Base-by-base conservation (phyloP, 1,140 invertebrate genomes). In the Tetramorium parvispinum region DNA sequence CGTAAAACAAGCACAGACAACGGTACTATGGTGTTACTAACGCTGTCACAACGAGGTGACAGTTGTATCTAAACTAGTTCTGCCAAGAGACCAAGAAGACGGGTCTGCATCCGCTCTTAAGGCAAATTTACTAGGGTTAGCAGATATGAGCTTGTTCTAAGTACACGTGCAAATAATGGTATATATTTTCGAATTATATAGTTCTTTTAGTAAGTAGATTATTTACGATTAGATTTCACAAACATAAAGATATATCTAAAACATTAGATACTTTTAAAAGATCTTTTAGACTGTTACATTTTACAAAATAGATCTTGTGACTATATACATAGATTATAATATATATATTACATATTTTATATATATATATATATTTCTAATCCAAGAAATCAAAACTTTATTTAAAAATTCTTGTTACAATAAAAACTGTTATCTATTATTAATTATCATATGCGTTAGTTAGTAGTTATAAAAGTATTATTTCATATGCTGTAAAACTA, bases 1-100 rank as follows among this genome's bases (percentile, higher is more conserved):
- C 87, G 75, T 89, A 89, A 89, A 89, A 89, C 76, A 86, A 82
- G 76, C 76, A 75, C 27, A 57, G 81, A 61, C 85, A 32, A 71
- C 61, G 24, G n/a, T 75, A 59, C 43, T 73, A 77, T 53, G 66
- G 59, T 75, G 65, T 43, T 68, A 81, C 87, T 88, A 89, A 75
- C 59, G 75, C 40, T 37, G 51, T 40, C 85, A 55, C 53, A 79
- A 53, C 63, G 61, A 37, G 21, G 66, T 89, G 88, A 89, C 88
- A 81, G 70, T 86, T 24, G 75, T 66, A 77, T 81, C 83, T 16
- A 46, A 76, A 68, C 49, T 78, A 85, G 76, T 75, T 63, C 55
- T 81, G 55, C 55, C 75, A 77, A 32, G 87, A 81, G 85, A 81
- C 77, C 71, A 18, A 11, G 70, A 88, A 43, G 70, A 24, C 27